Evolutionary conservation across 2,113 vertebrate species (phyloP).

Genomic region (Labeo rohita): DNA sequence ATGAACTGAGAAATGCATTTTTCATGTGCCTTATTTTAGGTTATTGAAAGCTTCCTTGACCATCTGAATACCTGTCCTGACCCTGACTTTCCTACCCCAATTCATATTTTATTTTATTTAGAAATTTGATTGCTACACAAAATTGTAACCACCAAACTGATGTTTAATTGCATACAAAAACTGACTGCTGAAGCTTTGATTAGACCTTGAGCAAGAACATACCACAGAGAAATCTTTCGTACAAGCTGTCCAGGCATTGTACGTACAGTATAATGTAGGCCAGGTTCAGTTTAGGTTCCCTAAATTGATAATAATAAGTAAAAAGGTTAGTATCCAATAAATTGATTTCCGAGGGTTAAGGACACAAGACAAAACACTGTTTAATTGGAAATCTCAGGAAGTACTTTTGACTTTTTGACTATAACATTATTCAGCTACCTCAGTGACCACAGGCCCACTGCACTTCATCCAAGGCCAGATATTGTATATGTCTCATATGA

Average conservation of each 20-base stretch:
- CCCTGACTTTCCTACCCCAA: background rate
- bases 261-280: background rate
- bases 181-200: background rate
- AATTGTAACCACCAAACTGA: background rate
- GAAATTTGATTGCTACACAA: background rate
- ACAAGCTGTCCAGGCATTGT: background rate
- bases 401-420: background rate
- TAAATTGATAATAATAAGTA: background rate
- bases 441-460: background rate
- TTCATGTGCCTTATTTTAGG: constrained; percentile 5
- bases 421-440: background rate
- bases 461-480: background rate
- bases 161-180: background rate
- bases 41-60: constrained; percentile 47
- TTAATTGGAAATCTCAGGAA: background rate
- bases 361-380: background rate
- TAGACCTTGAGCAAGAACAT: background rate
- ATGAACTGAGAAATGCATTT: background rate
- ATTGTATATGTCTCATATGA: background rate
- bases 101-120: too few relatives aligned
- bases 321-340: background rate
- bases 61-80: constrained; percentile 17
- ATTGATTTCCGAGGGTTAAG: background rate
- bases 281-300: background rate
- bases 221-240: background rate